These are phyloP conservation scores for Peromyscus melanophrys DNA, from an alignment of 2,797 vertebrate species.

Conservation along the genomic window DNA sequence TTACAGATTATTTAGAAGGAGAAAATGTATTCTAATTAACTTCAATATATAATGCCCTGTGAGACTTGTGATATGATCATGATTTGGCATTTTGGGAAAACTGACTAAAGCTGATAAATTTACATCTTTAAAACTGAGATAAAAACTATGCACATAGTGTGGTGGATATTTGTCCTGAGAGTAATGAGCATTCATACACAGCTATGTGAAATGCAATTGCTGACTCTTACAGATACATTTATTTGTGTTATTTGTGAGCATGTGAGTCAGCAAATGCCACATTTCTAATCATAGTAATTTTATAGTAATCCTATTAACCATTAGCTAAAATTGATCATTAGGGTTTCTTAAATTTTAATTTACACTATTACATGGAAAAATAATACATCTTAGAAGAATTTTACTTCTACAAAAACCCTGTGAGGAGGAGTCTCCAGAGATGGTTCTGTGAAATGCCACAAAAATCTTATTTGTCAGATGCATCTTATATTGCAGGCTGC, in stretches of 20 bases:
- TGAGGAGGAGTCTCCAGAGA: not conserved
- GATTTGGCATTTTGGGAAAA: not conserved
- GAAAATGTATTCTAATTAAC: not conserved
- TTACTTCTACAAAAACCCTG: not conserved
- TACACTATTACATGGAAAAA: not conserved
- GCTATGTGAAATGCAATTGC: not conserved
- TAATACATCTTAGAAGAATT: not conserved
- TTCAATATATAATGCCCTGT: not conserved
- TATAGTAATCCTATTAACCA: not conserved
- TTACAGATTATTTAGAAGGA: not conserved
- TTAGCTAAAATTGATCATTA: conserved; percentile 16
- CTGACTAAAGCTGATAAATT: not conserved
- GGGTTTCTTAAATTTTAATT: conserved; percentile 33
- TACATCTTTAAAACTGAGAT: not conserved
- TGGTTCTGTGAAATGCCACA: not conserved
- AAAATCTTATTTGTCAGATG: not conserved
- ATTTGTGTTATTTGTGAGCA: conserved; percentile 29
- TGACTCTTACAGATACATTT: not conserved
- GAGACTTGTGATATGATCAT: not conserved
- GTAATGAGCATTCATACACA: not conserved
- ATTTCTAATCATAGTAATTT: conserved; percentile 30
- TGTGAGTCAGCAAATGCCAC: not conserved
- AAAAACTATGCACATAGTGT: not conserved
- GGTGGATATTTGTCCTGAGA: not conserved
- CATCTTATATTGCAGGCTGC: not conserved